Evolutionary conservation across 2,113 vertebrate genomes (phyloP), one percentile per base, ranked within the genome.

Genomic region (Psilopsiagon aurifrons): DNA sequence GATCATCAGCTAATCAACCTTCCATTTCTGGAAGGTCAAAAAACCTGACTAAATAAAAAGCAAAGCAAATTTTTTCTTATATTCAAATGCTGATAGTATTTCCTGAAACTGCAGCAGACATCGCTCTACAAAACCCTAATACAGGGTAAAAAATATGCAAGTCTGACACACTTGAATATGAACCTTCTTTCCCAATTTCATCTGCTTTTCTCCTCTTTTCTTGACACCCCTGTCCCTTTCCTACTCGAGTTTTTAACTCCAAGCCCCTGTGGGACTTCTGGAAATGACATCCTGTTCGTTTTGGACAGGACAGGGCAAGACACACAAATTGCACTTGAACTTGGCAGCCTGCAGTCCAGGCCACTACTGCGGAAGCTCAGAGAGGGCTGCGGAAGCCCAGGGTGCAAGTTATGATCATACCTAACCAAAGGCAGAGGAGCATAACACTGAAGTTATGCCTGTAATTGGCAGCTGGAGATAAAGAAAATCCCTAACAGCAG

Each of bases 1-100:
- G 86, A 96, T 92, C 47, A 89, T 37, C 51, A 82, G 8, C 57
- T 89, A 96, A 94, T 77, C 35, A 94, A 79, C 76, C 62, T 95
- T 86, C 28, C 35, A 31, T 27, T 91, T 91, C 57, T 86, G 49
- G 62, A 74, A 86, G 62, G 63, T 78, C 8, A 92, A 94, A 74
- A 74, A 90, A 86, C 73, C 39, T 94, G 33, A 59, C 89, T 68
- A 73, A 92, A 47, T 39, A 88, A 82, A 85, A 83, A 43, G 18
- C 22, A 74, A 76, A 75, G 18, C 17, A 52, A 19, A 7, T 35
- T 7, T 31, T 73, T 44, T 33, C 35, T 83, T 78, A 57, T 7
- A 25, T 63, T 87, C 57, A 86, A 83, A 88, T 71, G 28, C 7
- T 5, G 1, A 46, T 54, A 25, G 2, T 1, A n/a, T 78, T 78